A percentile compares a stretch with the other conserved stretches of the same genome.
Conservation (phyloP, 1,140 invertebrate species). For the Elysia chlorotica region DNA sequence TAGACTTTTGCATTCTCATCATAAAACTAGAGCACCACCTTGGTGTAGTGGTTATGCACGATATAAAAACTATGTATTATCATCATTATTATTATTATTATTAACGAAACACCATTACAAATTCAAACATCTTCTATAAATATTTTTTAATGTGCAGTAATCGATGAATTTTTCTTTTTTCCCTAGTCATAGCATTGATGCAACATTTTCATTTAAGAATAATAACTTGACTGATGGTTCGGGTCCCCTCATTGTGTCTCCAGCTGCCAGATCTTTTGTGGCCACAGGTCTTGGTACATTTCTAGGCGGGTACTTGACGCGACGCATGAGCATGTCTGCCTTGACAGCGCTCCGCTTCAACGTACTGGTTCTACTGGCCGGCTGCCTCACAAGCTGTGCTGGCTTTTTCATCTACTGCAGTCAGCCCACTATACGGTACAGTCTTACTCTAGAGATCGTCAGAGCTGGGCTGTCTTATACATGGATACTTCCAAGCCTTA, state of each 20-base stretch:
- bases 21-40: too few relatives aligned
- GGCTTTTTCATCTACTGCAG: conserved; percentile 1
- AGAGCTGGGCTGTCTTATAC: too few relatives aligned
- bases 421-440: conserved; percentile 3
- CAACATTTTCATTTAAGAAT: too few relatives aligned
- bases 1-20: too few relatives aligned
- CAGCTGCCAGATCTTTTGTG: not conserved
- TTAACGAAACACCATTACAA: not conserved
- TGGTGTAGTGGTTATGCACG: too few relatives aligned
- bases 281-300: conserved; percentile 8
- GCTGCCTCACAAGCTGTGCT: not conserved
- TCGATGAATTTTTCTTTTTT: not conserved
- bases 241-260: too few relatives aligned
- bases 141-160: not conserved
- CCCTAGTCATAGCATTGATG: too few relatives aligned
- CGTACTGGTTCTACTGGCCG: not conserved
- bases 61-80: too few relatives aligned
- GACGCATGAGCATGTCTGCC: conserved; percentile 2
- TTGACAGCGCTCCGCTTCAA: not conserved
- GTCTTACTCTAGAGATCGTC: too few relatives aligned
- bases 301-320: conserved; percentile 9
- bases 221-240: too few relatives aligned
- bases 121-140: not conserved
- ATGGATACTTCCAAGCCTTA: too few relatives aligned
- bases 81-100: not conserved